Evolutionary conservation across 2,888 invertebrate genomes (phyloP).

Genomic region (Acrobasis repandana): DNA sequence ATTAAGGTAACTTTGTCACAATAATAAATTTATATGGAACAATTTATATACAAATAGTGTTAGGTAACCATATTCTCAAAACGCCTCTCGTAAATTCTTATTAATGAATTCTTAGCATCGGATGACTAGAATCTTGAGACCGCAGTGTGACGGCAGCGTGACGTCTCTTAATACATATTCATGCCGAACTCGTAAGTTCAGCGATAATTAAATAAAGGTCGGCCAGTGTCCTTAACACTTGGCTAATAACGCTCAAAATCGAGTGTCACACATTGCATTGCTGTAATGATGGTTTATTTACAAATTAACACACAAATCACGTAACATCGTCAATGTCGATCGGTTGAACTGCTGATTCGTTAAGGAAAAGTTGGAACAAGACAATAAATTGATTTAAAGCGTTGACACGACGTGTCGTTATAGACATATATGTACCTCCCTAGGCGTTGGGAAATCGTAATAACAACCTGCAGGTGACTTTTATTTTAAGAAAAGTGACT

Average conservation of each 20-base stretch:
- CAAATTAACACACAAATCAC: constrained; percentile 40
- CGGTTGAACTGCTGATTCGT: constrained; percentile 30
- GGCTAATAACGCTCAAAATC: constrained; percentile 14
- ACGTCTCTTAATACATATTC: constrained; percentile 32
- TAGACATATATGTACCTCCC: neutral
- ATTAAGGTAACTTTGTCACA: too few species aligned
- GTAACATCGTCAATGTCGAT: constrained; percentile 42
- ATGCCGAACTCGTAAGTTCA: constrained; percentile 34
- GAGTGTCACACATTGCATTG: neutral
- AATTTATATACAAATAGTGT: too few species aligned
- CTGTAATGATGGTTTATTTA: constrained; percentile 21
- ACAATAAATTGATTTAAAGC: constrained; percentile 19
- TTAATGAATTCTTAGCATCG: neutral
- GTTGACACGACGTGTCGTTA: constrained; percentile 11
- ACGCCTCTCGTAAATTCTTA: neutral
- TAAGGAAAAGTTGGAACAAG: constrained; percentile 20
- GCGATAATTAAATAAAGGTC: constrained; percentile 20
- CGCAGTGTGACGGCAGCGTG: constrained; percentile 35
- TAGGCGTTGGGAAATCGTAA: neutral
- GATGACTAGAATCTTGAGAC: constrained; percentile 27
- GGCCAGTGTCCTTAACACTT: constrained; percentile 13
- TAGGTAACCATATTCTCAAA: too few species aligned
- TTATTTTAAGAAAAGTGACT: neutral
- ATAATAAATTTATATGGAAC: too few species aligned
- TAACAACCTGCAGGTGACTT: neutral